phyloP scores from a whole-genome alignment of 2,888 invertebrate species.

The Tipula confusa region DNA sequence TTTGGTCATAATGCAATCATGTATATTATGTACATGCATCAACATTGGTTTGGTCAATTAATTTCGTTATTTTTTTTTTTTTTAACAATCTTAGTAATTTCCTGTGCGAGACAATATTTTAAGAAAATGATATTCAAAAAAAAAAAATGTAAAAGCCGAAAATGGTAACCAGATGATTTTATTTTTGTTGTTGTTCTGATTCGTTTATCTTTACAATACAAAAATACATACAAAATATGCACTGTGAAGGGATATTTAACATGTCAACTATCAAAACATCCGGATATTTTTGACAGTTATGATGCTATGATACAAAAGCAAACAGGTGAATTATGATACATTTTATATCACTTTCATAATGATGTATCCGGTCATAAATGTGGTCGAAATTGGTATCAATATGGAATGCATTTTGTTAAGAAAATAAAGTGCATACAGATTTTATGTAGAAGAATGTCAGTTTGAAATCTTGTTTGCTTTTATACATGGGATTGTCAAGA shows the following conservation, averaged over 20 bases:
- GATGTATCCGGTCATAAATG: background rate
- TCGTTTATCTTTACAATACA: too few relatives aligned
- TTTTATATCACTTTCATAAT: background rate
- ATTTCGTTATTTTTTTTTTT: background rate
- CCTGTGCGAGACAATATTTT: background rate
- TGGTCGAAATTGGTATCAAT: background rate
- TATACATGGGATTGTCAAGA: too few relatives aligned
- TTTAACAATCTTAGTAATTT: background rate
- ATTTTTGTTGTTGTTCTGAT: background rate
- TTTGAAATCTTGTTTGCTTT: too few relatives aligned
- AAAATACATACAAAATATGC: background rate
- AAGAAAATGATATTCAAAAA: too few relatives aligned
- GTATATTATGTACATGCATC: background rate
- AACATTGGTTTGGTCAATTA: slow-evolving; percentile 20
- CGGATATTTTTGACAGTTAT: background rate
- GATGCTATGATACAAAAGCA: background rate
- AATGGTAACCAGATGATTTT: slow-evolving; percentile 15
- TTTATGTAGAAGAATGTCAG: too few relatives aligned
- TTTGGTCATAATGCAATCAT: background rate
- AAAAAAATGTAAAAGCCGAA: background rate
- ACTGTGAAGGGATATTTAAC: slow-evolving; percentile 3
- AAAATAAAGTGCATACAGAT: too few relatives aligned
- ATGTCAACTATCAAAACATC: slow-evolving; percentile 20
- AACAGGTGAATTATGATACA: background rate
- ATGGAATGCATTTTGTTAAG: background rate